Conservation (phyloP, 2,113 vertebrate genomes). For the Myiagra hebetior region DNA sequence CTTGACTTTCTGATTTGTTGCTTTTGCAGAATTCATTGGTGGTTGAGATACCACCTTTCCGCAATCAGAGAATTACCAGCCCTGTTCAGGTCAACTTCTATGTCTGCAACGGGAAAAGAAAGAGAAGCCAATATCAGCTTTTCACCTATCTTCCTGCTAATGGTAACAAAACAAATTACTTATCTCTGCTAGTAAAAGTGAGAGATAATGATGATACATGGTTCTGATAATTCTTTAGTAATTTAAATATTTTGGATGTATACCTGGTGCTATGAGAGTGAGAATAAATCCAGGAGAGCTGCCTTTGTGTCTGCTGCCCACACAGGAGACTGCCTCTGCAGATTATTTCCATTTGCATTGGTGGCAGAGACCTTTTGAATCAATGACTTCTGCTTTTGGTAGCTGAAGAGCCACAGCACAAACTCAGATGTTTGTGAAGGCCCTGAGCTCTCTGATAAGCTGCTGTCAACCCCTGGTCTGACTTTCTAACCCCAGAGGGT, state of each 20-base stretch:
- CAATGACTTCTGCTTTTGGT: not conserved
- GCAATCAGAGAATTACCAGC: slow-evolving; percentile 91
- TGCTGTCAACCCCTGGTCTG: not conserved
- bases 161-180: slow-evolving; percentile 78
- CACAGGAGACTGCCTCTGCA: not conserved
- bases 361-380: not conserved
- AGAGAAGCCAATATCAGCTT: slow-evolving; percentile 94
- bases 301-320: not conserved
- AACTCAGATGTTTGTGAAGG: not conserved
- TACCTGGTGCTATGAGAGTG: not conserved
- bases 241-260: not conserved
- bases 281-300: not conserved
- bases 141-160: slow-evolving; percentile 96
- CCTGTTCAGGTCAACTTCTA: slow-evolving; percentile 95
- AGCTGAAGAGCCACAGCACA: not conserved
- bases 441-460: not conserved
- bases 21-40: slow-evolving; percentile 81
- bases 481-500: not conserved
- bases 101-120: slow-evolving; percentile 97
- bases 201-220: not conserved
- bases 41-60: slow-evolving; percentile 93
- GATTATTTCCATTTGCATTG: not conserved
- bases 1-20: not conserved
- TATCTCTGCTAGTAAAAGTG: not conserved
- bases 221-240: not conserved